These are phyloP conservation scores for Perca fluviatilis DNA, from an alignment of 2,113 vertebrate species.

Conservation along the genomic window DNA sequence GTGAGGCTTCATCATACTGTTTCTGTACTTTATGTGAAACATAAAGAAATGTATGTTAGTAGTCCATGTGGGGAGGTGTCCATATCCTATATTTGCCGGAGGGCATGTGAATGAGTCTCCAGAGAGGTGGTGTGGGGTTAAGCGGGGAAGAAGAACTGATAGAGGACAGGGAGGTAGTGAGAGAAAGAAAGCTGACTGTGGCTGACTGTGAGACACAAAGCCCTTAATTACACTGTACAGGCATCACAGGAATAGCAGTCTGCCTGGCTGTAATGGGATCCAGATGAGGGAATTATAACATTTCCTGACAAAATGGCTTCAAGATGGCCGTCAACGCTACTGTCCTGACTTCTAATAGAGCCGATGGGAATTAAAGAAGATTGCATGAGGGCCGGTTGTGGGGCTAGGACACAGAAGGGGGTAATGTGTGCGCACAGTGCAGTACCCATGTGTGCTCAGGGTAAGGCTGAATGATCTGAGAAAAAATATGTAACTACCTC, in stretches of 20 bases:
- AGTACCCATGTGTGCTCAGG: not conserved
- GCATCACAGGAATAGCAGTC: conserved; percentile 75
- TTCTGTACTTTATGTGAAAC: not conserved
- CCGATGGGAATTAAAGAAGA: conserved; percentile 52
- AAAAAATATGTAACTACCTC: not conserved
- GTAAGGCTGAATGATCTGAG: not conserved
- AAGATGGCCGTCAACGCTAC: conserved; percentile 80
- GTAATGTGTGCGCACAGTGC: not conserved
- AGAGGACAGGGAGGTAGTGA: conserved; percentile 36
- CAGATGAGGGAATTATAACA: conserved; percentile 83
- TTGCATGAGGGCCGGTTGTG: conserved; percentile 10
- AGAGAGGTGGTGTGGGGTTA: conserved; percentile 34
- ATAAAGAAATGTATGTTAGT: not conserved
- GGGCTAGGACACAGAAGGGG: conserved; percentile 8
- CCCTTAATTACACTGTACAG: conserved; percentile 81
- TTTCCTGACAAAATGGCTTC: conserved; percentile 82
- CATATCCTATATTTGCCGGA: not conserved
- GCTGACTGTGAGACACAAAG: conserved; percentile 75
- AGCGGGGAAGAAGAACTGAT: not conserved
- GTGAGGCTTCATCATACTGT: not conserved
- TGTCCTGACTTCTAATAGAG: conserved; percentile 73
- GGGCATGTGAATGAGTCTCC: conserved; percentile 22
- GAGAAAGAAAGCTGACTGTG: conserved; percentile 55
- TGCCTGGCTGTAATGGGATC: conserved; percentile 76
- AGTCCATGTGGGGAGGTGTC: conserved; percentile 5